Base-by-base conservation (phyloP, 2,113 vertebrate species). In the Australoheros scitulus region DNA sequence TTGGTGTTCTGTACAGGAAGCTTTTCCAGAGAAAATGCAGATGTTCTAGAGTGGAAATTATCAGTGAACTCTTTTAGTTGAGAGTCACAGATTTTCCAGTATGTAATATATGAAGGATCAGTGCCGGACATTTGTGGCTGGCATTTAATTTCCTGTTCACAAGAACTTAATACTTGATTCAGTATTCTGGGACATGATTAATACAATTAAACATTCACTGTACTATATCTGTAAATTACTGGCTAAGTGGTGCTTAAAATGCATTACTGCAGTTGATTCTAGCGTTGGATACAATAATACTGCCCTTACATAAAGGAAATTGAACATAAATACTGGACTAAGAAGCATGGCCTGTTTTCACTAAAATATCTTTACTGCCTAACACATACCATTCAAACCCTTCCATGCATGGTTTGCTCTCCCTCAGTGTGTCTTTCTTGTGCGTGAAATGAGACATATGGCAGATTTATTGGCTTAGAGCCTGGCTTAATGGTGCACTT, bases 401-500 rank as follows among this genome's bases (percentile, higher is more conserved):
- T 32, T 57, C 59, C 80, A 75, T 52, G 81, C 56, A 47, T 60
- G 59, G 11, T 56, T 83, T 24, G 38, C 60, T 83, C 60, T 86
- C 79, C 56, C 76, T 80, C 56, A 20, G 38, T 61, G 76, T 77
- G 80, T 85, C 59, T 85, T 80, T 88, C 43, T 84, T 32, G 58
- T 60, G 82, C 83, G 56, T 64, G 77, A 70, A 80, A 81, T 87
- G 64, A 85, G 83, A 85, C 90, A 86, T 87, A 80, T 58, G 81
- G 64, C 83, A 83, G 85, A 88, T 92, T 87, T 90, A 88, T 82
- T 84, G 74, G 32, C 82, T 65, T 85, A 82, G 75, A 22, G 32
- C 32, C 77, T 36, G 81, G 88, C 81, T 81, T 90, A 89, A 90
- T 87, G 88, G 89, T 59, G 80, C 89, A 80, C 81, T 81, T 89